Evolutionary conservation across 2,113 vertebrate species (phyloP).

Genomic region (Hemibagrus wyckioides): DNA sequence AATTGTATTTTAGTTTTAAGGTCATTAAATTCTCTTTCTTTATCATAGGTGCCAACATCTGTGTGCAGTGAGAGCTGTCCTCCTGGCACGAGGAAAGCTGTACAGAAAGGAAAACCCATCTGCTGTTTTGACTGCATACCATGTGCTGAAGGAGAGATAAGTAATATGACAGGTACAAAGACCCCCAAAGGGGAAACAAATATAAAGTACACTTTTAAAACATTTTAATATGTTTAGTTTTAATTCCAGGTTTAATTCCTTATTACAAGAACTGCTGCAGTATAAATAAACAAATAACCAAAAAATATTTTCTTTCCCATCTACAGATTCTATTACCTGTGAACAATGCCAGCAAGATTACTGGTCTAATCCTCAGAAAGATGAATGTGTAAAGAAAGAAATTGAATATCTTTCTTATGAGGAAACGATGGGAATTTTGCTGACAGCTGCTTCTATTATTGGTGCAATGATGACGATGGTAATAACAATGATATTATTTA

Average conservation of each 20-base stretch:
- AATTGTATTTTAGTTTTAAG: neutral
- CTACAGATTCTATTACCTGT: neutral
- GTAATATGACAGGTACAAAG: slow-evolving; percentile 13
- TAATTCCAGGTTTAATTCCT: neutral
- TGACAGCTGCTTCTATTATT: neutral
- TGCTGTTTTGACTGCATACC: neutral
- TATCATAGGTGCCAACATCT: slow-evolving; percentile 37
- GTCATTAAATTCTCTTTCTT: neutral
- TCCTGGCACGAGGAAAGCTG: slow-evolving; percentile 32
- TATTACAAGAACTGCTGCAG: neutral
- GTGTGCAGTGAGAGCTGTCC: slow-evolving; percentile 53
- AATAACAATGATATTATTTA: neutral
- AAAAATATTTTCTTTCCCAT: neutral
- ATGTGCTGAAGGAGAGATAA: neutral
- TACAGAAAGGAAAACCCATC: neutral
- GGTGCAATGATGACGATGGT: neutral
- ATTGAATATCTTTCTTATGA: neutral
- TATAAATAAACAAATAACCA: too few species aligned
- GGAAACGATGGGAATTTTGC: neutral
- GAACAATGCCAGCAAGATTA: neutral
- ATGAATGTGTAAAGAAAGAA: neutral
- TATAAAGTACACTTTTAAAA: slow-evolving; percentile 46
- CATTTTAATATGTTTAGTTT: neutral
- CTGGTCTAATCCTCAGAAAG: neutral
- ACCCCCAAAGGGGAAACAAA: slow-evolving; percentile 36